These are phyloP conservation scores for Bombus sibiricus DNA, from an alignment of 1,140 invertebrate species.

Conservation along the genomic window DNA sequence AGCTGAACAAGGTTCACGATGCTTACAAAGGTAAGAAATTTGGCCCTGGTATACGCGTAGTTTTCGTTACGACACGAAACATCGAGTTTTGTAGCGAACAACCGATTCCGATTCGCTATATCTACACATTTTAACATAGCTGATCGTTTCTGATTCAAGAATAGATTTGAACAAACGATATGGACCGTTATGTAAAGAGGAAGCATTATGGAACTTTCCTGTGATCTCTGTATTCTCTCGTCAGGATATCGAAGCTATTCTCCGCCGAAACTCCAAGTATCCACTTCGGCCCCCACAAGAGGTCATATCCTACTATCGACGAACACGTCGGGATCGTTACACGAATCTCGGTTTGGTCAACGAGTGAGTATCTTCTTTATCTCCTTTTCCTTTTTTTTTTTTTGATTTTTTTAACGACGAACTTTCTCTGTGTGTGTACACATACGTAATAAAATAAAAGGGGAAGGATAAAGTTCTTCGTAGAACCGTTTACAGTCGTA, in stretches of 20 bases:
- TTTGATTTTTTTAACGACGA: background rate
- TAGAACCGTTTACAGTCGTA: background rate
- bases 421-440: background rate
- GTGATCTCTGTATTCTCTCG: slow-evolving; percentile 90
- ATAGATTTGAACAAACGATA: slow-evolving; percentile 84
- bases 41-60: background rate
- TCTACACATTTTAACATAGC: slow-evolving; percentile 62
- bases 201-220: slow-evolving; percentile 88
- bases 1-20: slow-evolving; percentile 89
- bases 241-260: slow-evolving; percentile 90
- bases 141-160: slow-evolving; percentile 78
- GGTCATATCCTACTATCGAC: slow-evolving; percentile 90
- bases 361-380: slow-evolving; percentile 85
- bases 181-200: slow-evolving; percentile 90
- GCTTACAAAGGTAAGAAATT: slow-evolving; percentile 88
- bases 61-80: no score
- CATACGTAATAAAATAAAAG: background rate
- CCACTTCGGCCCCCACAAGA: slow-evolving; percentile 92
- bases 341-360: slow-evolving; percentile 91
- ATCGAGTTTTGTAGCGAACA: background rate
- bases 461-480: background rate
- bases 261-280: slow-evolving; percentile 87
- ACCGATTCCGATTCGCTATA: no score
- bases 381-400: no score
- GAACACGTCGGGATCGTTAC: slow-evolving; percentile 89